phyloP scores from a whole-genome alignment of 2,797 vertebrate species.

The Gadopsis marmoratus region DNA sequence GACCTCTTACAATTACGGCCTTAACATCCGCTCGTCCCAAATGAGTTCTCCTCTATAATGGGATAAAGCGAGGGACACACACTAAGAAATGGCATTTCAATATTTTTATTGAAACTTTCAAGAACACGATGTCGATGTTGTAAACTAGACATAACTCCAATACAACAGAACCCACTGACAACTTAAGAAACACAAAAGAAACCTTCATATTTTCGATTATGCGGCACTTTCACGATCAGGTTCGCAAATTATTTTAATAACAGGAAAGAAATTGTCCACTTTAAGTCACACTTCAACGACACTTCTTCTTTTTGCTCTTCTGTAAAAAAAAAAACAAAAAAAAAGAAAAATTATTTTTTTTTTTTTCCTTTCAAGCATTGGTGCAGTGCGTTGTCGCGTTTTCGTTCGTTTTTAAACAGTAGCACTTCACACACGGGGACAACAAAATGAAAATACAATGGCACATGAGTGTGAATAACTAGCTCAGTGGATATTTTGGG shows the following conservation, averaged over 20 bases:
- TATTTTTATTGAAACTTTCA: conserved; percentile 97
- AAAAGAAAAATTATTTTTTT: no score
- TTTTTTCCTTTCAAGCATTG: conserved; percentile 80
- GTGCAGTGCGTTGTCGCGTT: conserved; percentile 84
- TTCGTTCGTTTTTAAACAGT: conserved; percentile 81
- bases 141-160: conserved; percentile 83
- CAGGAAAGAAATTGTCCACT: conserved; percentile 76
- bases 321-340: not conserved
- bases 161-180: conserved; percentile 90
- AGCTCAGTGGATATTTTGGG: conserved; percentile 75
- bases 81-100: conserved; percentile 84
- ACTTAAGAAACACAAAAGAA: conserved; percentile 91
- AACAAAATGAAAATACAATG: conserved; percentile 85
- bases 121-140: conserved; percentile 88
- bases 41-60: no score
- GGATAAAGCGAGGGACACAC: conserved; percentile 34
- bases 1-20: fast-evolving
- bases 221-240: conserved; percentile 87
- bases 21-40: not conserved
- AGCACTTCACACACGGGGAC: conserved; percentile 84
- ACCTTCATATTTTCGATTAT: conserved; percentile 89
- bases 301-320: conserved; percentile 55
- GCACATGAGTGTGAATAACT: conserved; percentile 84
- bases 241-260: conserved; percentile 80
- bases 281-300: conserved; percentile 79